phyloP scores from a whole-genome alignment of 2,888 invertebrate genomes.

The Eulithis testata region DNA sequence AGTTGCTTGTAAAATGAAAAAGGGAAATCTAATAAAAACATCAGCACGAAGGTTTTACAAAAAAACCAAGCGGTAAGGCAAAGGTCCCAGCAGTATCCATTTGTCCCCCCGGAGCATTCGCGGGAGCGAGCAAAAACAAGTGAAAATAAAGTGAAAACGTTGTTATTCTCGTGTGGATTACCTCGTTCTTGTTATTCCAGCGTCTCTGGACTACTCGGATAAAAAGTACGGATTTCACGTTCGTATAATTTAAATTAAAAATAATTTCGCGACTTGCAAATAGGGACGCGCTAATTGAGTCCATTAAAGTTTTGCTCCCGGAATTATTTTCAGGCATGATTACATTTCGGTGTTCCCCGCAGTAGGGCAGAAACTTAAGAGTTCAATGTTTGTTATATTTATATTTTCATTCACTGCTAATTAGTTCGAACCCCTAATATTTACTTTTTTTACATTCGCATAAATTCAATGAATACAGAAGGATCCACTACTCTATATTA shows the following conservation, averaged over 20 bases:
- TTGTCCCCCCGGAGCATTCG: slow-evolving; percentile 67
- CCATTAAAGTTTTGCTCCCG: slow-evolving; percentile 56
- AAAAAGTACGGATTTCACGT: slow-evolving; percentile 60
- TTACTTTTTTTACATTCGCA: slow-evolving; percentile 3
- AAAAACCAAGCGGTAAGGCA: slow-evolving; percentile 62
- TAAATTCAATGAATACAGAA: slow-evolving; percentile 2
- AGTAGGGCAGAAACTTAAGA: slow-evolving; percentile 25
- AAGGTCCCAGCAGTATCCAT: slow-evolving; percentile 67
- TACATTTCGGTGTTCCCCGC: slow-evolving; percentile 43
- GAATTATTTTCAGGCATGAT: slow-evolving; percentile 53
- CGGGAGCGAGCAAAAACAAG: slow-evolving; percentile 74
- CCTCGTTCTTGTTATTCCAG: slow-evolving; percentile 64
- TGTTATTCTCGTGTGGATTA: slow-evolving; percentile 78
- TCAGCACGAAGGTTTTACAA: slow-evolving; percentile 52
- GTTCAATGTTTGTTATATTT: slow-evolving; percentile 24
- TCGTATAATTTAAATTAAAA: slow-evolving; percentile 60
- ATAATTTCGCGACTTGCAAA: slow-evolving; percentile 56
- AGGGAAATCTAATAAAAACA: slow-evolving; percentile 49
- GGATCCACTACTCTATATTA: background rate
- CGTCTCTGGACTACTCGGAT: slow-evolving; percentile 52
- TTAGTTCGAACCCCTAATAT: background rate
- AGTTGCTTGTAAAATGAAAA: slow-evolving; percentile 44
- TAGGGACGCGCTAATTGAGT: slow-evolving; percentile 58
- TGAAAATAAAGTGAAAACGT: slow-evolving; percentile 78
- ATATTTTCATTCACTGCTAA: slow-evolving; percentile 14